Evolutionary conservation across 64 coral and sea anemone genomes (phyloP).

Genomic region (Montipora efflorescens): DNA sequence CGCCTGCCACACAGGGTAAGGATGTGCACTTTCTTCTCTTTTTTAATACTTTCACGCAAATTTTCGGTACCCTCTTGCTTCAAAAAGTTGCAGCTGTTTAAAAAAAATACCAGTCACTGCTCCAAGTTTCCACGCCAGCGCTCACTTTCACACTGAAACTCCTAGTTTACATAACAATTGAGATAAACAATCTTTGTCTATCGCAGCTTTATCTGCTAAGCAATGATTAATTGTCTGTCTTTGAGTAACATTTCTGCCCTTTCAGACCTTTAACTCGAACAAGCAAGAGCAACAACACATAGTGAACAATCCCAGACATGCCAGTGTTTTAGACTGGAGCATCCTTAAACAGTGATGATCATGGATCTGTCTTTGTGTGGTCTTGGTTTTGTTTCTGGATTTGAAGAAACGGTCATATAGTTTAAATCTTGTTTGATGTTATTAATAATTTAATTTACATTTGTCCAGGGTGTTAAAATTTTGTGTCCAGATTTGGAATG

Average conservation of each 20-base stretch:
- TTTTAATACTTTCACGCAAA: too few species aligned
- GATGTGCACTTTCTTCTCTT: too few species aligned
- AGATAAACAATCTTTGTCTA: too few species aligned
- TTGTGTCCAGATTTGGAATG: not conserved
- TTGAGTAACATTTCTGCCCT: not conserved
- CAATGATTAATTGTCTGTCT: too few species aligned
- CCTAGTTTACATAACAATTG: too few species aligned
- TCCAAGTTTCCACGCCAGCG: too few species aligned
- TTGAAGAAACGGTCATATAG: not conserved
- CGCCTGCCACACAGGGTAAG: too few species aligned
- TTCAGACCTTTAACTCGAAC: constrained; percentile 71
- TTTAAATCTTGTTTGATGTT: constrained; percentile 1
- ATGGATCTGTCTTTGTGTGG: not conserved
- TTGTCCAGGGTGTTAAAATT: not conserved
- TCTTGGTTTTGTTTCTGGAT: not conserved
- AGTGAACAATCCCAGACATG: not conserved
- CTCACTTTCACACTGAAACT: too few species aligned
- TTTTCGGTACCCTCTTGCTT: too few species aligned
- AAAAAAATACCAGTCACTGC: too few species aligned
- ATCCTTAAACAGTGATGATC: not conserved
- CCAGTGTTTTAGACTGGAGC: not conserved
- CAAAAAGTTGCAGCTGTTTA: too few species aligned
- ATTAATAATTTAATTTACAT: not conserved
- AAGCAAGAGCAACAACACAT: constrained; percentile 46
- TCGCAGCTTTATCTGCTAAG: too few species aligned